These are phyloP conservation scores for Motacilla tschutschensis DNA, from an alignment of 2,113 vertebrate species.

Conservation along the genomic window DNA sequence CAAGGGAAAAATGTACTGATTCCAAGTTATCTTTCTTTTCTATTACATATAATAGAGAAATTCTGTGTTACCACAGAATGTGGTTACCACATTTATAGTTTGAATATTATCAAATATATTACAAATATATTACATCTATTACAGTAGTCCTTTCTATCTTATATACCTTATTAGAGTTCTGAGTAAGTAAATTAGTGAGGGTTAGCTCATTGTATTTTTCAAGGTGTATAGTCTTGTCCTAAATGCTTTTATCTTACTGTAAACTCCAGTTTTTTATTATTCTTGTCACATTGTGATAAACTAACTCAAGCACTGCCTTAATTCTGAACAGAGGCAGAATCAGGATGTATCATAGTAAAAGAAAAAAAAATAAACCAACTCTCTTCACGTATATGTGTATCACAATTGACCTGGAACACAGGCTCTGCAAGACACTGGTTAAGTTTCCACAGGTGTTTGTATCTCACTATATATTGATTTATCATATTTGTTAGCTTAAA, in stretches of 20 bases:
- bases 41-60: not conserved
- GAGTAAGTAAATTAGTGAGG: not conserved
- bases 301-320: not conserved
- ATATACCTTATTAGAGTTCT: not conserved
- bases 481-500: not conserved
- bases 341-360: not conserved
- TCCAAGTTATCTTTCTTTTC: not conserved
- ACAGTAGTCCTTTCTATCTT: not conserved
- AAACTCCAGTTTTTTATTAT: not conserved
- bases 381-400: rapidly evolving
- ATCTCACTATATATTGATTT: not conserved
- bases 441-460: not conserved
- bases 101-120: not conserved
- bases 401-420: not conserved
- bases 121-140: not conserved
- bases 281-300: not conserved
- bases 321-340: not conserved
- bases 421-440: not conserved
- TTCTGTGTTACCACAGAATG: not conserved
- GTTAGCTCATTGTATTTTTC: not conserved
- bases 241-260: not conserved
- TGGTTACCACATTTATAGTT: not conserved
- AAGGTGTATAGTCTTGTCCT: not conserved
- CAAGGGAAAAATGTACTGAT: not conserved
- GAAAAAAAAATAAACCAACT: not conserved